Percentiles rank a stretch among this genome's conserved stretches.
phyloP scores from a whole-genome alignment of 2,797 vertebrate species.

The Antrozous pallidus region DNA sequence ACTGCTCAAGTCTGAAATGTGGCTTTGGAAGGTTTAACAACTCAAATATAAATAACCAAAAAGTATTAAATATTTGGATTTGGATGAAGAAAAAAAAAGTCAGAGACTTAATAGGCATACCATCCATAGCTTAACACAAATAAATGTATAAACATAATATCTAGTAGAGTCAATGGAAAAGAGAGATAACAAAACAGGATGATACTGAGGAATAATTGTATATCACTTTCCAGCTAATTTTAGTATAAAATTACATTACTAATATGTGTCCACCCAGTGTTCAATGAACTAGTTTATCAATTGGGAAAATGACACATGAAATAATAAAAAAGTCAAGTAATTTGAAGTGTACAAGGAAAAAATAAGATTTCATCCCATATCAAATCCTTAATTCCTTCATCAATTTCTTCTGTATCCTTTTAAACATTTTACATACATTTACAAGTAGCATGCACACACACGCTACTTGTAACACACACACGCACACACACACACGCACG shows the following conservation, averaged over 20 bases:
- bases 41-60: neutral
- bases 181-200: neutral
- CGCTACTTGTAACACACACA: accelerated
- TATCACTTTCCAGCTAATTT: neutral
- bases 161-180: neutral
- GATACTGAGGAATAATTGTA: neutral
- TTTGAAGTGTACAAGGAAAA: neutral
- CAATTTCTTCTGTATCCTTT: neutral
- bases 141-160: neutral
- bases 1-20: constrained; percentile 7
- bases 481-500: neutral
- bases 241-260: neutral
- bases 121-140: neutral
- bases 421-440: neutral
- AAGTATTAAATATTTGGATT: neutral
- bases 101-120: neutral
- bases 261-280: neutral
- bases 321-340: constrained; percentile 6
- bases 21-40: constrained; percentile 12
- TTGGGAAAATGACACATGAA: neutral
- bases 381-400: neutral
- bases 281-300: neutral
- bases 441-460: neutral
- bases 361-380: neutral
- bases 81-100: neutral